Base-by-base conservation (phyloP, 2,888 invertebrate species). In the Pharmacophagus antenor region DNA sequence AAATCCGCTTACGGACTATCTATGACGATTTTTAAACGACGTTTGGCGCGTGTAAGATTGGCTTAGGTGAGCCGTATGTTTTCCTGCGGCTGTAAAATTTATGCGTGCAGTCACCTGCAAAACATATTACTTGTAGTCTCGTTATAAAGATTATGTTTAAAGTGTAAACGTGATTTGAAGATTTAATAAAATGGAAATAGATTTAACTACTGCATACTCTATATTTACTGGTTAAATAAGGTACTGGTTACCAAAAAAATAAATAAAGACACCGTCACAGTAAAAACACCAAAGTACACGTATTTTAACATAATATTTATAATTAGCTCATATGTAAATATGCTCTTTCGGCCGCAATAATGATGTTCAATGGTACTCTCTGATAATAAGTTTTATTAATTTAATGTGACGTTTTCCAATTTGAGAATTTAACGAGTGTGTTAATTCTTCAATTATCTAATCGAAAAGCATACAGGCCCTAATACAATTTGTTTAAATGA, bases 91-190 rank as follows among this genome's bases (percentile, higher is more conserved):
- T 20, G 18, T 42, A 27, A 59, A 50, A 6, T 54, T 59, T 59
- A 55, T 59, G 54, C 7, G 55, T 31, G n/a, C 55, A 55, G 25
- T 55, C 44, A 55, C 59, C 59, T 50, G 22, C 20, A 42, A 31
- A 42, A 41, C 8, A 41, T 22, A 44, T 50, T 55, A 17, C 12
- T 37, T 18, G 18, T 18, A 18, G 17, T 44, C 42, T 18, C 10
- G 18, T n/a, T 44, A 37, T 37, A 27, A 27, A 44, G 20, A 18
- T 44, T 18, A 44, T 44, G 10, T 18, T 44, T n/a, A 44, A 44
- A 0, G 10, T 44, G 10, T 18, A 18, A 44, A 8, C 42, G 18
- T 18, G 18, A 44, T n/a, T 37, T 37, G 6, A 37, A n/a, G 37
- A 37, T 37, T 37, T 3, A 0, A n/a, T n/a, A n/a, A 37, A 37